A percentile compares a stretch with the other conserved stretches of the same genome.
phyloP scores from a whole-genome alignment of 1,140 invertebrate species.

The Drosophila funebris region DNA sequence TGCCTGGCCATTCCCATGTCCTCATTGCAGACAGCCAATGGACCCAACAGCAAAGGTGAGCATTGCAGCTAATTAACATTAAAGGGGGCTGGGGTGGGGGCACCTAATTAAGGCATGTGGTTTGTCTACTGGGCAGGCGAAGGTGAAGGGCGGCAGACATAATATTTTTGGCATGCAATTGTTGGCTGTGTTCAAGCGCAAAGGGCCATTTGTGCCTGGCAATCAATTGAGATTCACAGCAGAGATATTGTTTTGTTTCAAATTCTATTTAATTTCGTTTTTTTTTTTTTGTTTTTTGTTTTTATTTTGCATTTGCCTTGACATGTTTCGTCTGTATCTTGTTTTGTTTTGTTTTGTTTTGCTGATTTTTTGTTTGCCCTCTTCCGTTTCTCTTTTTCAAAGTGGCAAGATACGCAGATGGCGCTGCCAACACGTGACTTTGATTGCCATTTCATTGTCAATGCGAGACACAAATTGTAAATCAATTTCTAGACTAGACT shows the following conservation, averaged over 20 bases:
- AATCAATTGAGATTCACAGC: slow-evolving; percentile 61
- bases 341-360: neutral
- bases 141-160: too few species aligned
- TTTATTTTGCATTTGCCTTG: slow-evolving; percentile 41
- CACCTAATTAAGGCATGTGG: neutral
- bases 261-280: neutral
- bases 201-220: slow-evolving; percentile 64
- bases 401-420: slow-evolving; percentile 63
- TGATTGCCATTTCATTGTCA: slow-evolving; percentile 79
- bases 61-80: slow-evolving; percentile 25
- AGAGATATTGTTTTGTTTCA: slow-evolving; percentile 43
- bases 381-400: slow-evolving; percentile 20
- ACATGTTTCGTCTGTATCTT: slow-evolving; percentile 35
- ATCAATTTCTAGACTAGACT: slow-evolving; percentile 39
- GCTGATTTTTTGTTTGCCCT: slow-evolving; percentile 6
- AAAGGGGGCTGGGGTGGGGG: neutral
- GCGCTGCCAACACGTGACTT: slow-evolving; percentile 70
- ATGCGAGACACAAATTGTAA: slow-evolving; percentile 66
- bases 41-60: slow-evolving; percentile 67
- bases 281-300: neutral
- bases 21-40: slow-evolving; percentile 78
- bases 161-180: slow-evolving; percentile 55
- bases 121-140: too few species aligned
- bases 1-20: slow-evolving; percentile 78
- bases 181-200: slow-evolving; percentile 19